Conservation (phyloP, 2,113 vertebrate genomes). For the Clarias macrocephalus region DNA sequence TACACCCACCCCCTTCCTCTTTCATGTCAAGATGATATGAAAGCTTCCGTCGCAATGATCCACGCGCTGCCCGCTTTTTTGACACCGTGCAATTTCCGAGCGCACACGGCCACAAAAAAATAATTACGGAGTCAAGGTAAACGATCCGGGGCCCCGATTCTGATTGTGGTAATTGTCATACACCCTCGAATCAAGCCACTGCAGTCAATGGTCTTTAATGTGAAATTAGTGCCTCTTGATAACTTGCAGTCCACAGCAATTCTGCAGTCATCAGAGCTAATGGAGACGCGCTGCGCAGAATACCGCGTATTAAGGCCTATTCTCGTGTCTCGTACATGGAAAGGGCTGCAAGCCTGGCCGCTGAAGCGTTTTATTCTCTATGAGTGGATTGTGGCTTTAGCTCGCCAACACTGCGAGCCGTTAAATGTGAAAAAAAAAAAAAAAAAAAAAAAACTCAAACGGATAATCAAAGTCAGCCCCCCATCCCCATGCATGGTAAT, state of each 20-base stretch:
- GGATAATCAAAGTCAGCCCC: constrained; percentile 49
- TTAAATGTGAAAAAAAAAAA: constrained; percentile 33
- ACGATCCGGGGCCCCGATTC: constrained; percentile 95
- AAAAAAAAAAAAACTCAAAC: constrained; percentile 25
- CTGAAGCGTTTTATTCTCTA: constrained; percentile 54
- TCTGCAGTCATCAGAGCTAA: constrained; percentile 95
- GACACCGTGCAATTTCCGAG: constrained; percentile 70
- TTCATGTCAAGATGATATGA: background rate
- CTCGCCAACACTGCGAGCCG: constrained; percentile 26
- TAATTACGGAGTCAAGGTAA: constrained; percentile 98
- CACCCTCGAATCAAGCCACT: constrained; percentile 95
- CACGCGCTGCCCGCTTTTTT: constrained; percentile 58
- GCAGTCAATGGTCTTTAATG: constrained; percentile 99
- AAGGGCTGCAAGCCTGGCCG: constrained; percentile 54
- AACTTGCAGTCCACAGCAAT: constrained; percentile 98
- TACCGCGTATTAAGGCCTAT: constrained; percentile 72
- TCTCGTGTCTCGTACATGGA: constrained; percentile 56
- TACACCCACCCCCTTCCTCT: background rate
- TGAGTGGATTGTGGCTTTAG: constrained; percentile 64
- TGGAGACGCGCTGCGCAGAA: constrained; percentile 72
- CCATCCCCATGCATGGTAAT: background rate
- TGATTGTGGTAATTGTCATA: constrained; percentile 99
- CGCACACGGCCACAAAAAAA: constrained; percentile 74
- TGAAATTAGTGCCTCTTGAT: constrained; percentile 99
- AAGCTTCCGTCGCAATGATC: background rate